Percentiles rank a stretch among this genome's conserved stretches.
These are phyloP conservation scores for Beaufortia kweichowensis DNA, from an alignment of 2,113 vertebrate genomes.

Conservation along the genomic window DNA sequence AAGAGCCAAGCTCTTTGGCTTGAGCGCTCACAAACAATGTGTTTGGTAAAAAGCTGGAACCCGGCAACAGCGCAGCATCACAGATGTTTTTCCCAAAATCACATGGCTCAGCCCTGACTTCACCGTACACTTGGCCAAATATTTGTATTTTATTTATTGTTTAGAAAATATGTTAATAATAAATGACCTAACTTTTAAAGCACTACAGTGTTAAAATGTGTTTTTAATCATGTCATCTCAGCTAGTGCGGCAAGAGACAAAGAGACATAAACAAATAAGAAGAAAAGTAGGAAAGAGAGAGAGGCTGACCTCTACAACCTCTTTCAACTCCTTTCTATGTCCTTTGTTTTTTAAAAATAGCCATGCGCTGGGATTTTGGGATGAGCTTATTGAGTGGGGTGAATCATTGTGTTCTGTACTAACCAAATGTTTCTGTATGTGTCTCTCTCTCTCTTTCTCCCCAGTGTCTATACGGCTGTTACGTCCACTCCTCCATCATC, in stretches of 20 bases:
- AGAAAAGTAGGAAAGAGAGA: background rate
- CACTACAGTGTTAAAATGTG: too few species aligned
- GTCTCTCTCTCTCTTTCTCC: constrained; percentile 58
- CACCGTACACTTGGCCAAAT: background rate
- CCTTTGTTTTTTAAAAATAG: background rate
- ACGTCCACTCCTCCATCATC: constrained; percentile 99
- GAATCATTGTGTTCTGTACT: constrained; percentile 32
- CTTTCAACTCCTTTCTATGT: background rate
- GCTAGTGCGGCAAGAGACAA: too few species aligned
- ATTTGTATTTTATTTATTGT: background rate
- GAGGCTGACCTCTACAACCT: background rate
- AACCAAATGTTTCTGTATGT: constrained; percentile 51
- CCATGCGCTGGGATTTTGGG: constrained; percentile 23
- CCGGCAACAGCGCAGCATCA: constrained; percentile 18
- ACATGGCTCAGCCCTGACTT: constrained; percentile 2
- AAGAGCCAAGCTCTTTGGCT: constrained; percentile 57
- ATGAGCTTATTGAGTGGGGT: constrained; percentile 8
- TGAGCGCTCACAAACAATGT: constrained; percentile 61
- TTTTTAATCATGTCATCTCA: too few species aligned
- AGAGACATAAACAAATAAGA: too few species aligned
- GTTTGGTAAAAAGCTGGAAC: constrained; percentile 39
- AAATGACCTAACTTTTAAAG: too few species aligned
- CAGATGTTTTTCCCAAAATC: constrained; percentile 45
- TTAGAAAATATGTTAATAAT: background rate
- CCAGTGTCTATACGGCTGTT: constrained; percentile 98